These are phyloP conservation scores for Zootermopsis nevadensis DNA, from an alignment of 2,888 invertebrate species.

Conservation along the genomic window DNA sequence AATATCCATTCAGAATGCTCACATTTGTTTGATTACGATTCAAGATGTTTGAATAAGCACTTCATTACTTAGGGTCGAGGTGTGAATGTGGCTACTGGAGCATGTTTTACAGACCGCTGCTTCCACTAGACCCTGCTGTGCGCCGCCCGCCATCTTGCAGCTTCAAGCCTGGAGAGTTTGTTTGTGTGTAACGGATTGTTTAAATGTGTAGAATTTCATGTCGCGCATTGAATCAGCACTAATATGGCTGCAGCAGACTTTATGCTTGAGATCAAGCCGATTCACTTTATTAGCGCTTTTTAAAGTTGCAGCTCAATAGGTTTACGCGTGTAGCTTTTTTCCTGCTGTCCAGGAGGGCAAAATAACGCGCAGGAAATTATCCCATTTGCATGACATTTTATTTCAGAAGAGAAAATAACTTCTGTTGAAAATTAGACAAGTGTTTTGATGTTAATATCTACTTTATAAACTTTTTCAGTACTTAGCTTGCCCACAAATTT, in stretches of 20 bases:
- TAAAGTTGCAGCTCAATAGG: not conserved
- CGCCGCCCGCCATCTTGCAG: constrained; percentile 20
- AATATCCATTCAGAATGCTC: constrained; percentile 7
- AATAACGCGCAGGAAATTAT: not conserved
- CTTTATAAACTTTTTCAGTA: too few species aligned
- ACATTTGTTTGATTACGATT: constrained; percentile 40
- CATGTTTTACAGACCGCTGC: constrained; percentile 11
- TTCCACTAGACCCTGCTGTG: constrained; percentile 22
- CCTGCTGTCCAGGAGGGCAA: not conserved
- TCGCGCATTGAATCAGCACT: not conserved
- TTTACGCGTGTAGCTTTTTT: not conserved
- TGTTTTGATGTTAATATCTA: too few species aligned
- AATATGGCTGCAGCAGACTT: not conserved
- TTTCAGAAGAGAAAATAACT: not conserved
- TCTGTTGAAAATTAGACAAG: too few species aligned
- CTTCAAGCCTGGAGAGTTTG: not conserved
- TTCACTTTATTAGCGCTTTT: not conserved
- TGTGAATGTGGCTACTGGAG: constrained; percentile 24
- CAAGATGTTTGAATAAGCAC: constrained; percentile 51
- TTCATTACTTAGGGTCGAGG: constrained; percentile 42
- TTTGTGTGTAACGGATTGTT: constrained; percentile 36
- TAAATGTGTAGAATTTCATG: not conserved
- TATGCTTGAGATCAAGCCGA: not conserved
- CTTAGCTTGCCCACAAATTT: too few species aligned
- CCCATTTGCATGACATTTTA: not conserved